Evolutionary conservation across 2,113 vertebrate genomes (phyloP).

Genomic region (Tichodroma muraria): DNA sequence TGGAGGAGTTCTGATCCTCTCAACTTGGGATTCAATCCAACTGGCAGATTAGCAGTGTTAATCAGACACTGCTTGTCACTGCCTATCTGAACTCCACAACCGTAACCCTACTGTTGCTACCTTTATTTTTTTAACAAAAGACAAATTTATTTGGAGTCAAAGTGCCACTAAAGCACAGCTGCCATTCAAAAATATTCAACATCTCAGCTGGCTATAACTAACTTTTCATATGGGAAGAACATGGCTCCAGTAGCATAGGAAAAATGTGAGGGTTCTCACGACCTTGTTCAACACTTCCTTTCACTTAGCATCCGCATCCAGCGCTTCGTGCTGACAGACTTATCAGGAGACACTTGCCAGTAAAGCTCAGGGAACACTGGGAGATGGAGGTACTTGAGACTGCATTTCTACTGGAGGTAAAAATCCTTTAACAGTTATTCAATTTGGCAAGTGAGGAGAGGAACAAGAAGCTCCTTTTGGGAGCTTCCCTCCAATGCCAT

Average conservation of each 20-base stretch:
- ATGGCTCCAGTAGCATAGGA: background rate
- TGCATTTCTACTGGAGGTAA: background rate
- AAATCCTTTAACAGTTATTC: background rate
- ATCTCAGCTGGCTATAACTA: conserved; percentile 14
- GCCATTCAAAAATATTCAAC: conserved; percentile 21
- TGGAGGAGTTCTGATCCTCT: conserved; percentile 54
- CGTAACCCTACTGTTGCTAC: background rate
- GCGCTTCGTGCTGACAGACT: background rate
- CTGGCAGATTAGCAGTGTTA: conserved; percentile 47
- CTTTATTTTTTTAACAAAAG: conserved; percentile 42
- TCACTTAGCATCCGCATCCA: background rate
- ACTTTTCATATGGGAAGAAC: background rate
- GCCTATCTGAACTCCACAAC: conserved; percentile 42
- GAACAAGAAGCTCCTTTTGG: background rate
- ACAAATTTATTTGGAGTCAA: conserved; percentile 4
- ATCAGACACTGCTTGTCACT: conserved; percentile 39
- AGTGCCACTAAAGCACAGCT: conserved; percentile 21
- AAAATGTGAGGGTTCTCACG: background rate
- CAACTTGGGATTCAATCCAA: conserved; percentile 47
- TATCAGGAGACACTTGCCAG: background rate
- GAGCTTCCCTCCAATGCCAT: background rate
- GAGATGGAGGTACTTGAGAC: background rate
- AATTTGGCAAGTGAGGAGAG: background rate
- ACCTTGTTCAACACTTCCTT: background rate
- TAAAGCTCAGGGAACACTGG: background rate